Evolutionary conservation across 2,113 vertebrate species (phyloP), one percentile per base, ranked within the genome.

Genomic region (Pelvicachromis taeniatus): DNA sequence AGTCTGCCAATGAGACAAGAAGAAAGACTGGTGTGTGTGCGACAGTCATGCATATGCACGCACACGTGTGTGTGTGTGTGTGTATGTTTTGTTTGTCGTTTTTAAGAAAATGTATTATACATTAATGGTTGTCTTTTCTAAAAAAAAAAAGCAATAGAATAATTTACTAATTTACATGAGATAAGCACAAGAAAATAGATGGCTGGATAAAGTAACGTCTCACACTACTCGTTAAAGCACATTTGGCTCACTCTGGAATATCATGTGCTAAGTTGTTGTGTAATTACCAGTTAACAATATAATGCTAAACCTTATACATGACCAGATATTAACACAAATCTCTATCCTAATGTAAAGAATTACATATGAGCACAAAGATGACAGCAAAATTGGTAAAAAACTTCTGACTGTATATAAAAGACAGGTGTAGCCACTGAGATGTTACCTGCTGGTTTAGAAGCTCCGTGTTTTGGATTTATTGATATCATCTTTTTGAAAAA

Each of bases 1-100:
- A 93, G 92, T 80, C 87, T 94, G 93, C 93, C 95, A 95, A 92
- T 91, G 89, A 94, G 87, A 95, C 82, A 81, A 91, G 90, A 93
- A 91, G 87, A 94, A 91, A 93, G 89, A 90, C 87, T 82, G 78
- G 81, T 84, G 85, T 80, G 48, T 75, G 56, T 53, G 65, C 85
- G 84, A 89, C 93, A 93, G 84, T 93, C 93, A 91, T 91, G 87
- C 91, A 92, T 92, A 90, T 92, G 90, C 85, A 87, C 88, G 26
- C 89, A 94, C 93, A 93, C 92, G 90, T 87, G 85, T 83, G 81
- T 82, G 52, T 75, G 56, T 83, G 70, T 48, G 35, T 83, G 70
- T 56, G 42, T 79, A 50, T 81, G 61, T 61, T 54, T 86, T 48
- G 42, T 38, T 81, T 45, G 78, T 3, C 29, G 26, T 17, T 75